phyloP scores from a whole-genome alignment of 2,113 vertebrate species.

The Ploceus nigricollis region DNA sequence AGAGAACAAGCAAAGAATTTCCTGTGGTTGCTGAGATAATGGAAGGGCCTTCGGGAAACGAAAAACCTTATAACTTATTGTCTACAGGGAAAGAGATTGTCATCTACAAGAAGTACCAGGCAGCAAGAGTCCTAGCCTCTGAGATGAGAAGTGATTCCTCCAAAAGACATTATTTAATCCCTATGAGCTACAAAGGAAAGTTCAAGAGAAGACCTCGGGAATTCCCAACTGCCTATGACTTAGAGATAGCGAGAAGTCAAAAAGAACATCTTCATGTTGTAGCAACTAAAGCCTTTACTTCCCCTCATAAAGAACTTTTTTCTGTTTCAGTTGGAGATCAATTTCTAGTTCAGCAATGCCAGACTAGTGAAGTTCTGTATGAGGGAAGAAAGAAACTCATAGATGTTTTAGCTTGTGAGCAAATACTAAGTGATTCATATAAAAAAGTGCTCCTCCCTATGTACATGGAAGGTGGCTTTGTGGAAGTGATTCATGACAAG shows the following conservation, averaged over 20 bases:
- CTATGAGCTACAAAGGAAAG: constrained; percentile 81
- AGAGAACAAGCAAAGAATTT: constrained; percentile 75
- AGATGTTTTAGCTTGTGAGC: constrained; percentile 76
- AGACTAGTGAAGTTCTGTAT: constrained; percentile 59
- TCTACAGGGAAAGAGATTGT: constrained; percentile 71
- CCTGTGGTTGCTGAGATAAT: constrained; percentile 80
- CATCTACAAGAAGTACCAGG: constrained; percentile 75
- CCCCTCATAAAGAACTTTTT: constrained; percentile 67
- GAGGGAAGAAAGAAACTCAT: constrained; percentile 55
- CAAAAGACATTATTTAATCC: constrained; percentile 82
- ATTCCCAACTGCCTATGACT: constrained; percentile 83
- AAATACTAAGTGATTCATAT: constrained; percentile 64
- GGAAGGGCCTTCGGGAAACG: constrained; percentile 59
- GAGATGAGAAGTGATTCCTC: constrained; percentile 77
- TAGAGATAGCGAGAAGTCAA: constrained; percentile 75
- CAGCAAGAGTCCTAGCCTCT: constrained; percentile 77
- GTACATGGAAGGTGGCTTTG: constrained; percentile 81
- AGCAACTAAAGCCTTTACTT: constrained; percentile 78
- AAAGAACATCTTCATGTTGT: constrained; percentile 80
- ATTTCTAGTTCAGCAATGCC: constrained; percentile 75
- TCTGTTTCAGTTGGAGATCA: constrained; percentile 80
- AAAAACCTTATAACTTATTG: constrained; percentile 56
- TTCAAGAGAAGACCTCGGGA: constrained; percentile 81
- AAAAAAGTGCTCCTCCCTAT: constrained; percentile 77
- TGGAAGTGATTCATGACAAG: constrained; percentile 84